Evolutionary conservation across 2,797 vertebrate genomes (phyloP).

Genomic region (Amphiprion clarkii): DNA sequence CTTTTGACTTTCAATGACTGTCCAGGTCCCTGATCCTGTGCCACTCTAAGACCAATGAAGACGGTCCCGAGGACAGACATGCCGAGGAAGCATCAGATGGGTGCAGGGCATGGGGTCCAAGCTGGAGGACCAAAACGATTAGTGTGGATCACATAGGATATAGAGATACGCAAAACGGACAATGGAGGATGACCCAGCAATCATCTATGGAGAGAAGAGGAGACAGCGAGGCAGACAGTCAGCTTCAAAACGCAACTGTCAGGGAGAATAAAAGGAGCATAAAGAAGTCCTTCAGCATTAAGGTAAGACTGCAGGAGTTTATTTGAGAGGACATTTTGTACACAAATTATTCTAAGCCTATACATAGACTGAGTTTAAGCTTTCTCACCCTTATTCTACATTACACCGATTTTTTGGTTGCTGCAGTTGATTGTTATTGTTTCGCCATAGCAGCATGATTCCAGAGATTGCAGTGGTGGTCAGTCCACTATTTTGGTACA

Average conservation of each 20-base stretch:
- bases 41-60: slow-evolving; percentile 87
- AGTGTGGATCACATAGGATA: slow-evolving; percentile 2
- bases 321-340: not conserved
- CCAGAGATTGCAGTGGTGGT: too few species aligned
- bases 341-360: too few species aligned
- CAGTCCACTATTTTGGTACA: too few species aligned
- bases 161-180: slow-evolving; percentile 41
- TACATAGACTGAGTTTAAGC: too few species aligned
- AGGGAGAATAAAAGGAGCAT: slow-evolving; percentile 80
- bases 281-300: slow-evolving; percentile 87
- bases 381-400: too few species aligned
- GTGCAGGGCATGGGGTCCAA: slow-evolving; percentile 55
- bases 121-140: slow-evolving; percentile 10
- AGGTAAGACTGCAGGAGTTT: slow-evolving; percentile 81
- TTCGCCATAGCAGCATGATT: too few species aligned
- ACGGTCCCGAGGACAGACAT: slow-evolving; percentile 86
- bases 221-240: slow-evolving; percentile 26
- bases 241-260: slow-evolving; percentile 20
- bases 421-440: too few species aligned
- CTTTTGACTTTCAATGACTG: slow-evolving; percentile 11
- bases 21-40: slow-evolving; percentile 93
- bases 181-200: slow-evolving; percentile 65
- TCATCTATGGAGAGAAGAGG: slow-evolving; percentile 47
- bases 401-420: too few species aligned
- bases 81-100: slow-evolving; percentile 72